Conservation (phyloP, 2,888 invertebrate species). For the Hybos culiciformis region DNA sequence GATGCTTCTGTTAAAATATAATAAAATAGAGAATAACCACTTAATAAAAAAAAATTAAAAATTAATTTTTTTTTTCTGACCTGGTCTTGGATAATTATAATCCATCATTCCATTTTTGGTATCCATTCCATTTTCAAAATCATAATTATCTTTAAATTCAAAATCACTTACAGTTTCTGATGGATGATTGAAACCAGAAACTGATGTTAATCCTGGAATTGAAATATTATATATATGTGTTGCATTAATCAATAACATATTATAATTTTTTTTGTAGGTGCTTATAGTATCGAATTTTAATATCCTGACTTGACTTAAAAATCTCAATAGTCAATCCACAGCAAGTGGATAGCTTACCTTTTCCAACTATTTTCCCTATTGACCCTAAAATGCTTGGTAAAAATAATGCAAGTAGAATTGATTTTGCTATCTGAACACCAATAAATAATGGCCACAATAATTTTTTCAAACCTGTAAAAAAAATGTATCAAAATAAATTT, state of each 20-base stretch:
- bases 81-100: conserved; percentile 28
- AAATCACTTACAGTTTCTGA: conserved; percentile 45
- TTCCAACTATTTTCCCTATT: conserved; percentile 69
- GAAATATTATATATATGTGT: neutral
- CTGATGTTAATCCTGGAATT: conserved; percentile 26
- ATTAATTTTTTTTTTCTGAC: conserved; percentile 13
- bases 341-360: conserved; percentile 50
- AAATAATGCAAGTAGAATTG: conserved; percentile 68
- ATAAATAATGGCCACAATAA: conserved; percentile 68
- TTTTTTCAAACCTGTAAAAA: conserved; percentile 70
- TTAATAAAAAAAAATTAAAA: neutral
- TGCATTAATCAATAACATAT: too few species aligned
- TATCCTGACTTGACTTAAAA: too few species aligned
- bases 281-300: too few species aligned
- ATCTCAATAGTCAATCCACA: too few species aligned
- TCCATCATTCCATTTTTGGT: conserved; percentile 32
- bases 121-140: conserved; percentile 43
- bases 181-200: conserved; percentile 32
- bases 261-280: too few species aligned
- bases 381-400: conserved; percentile 72
- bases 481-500: conserved; percentile 6
- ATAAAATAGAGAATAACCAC: conserved; percentile 7
- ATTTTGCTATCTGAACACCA: conserved; percentile 70
- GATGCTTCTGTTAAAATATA: conserved; percentile 36
- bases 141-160: conserved; percentile 64